Evolutionary conservation across 2,113 vertebrate genomes (phyloP).

Genomic region (Alligator mississippiensis): DNA sequence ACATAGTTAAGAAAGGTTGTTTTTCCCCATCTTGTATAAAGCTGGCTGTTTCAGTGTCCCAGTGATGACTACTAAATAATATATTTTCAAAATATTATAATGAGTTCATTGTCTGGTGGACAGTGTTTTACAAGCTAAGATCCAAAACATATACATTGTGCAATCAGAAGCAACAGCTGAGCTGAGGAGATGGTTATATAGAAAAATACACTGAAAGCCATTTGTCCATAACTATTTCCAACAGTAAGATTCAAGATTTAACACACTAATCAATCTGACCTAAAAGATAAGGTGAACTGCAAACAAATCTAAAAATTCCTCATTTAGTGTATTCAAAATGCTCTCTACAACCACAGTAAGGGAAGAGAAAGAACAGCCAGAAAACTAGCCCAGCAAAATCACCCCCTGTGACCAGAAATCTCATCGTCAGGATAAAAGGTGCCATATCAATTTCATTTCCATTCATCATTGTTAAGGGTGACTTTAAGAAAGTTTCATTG

Average conservation of each 20-base stretch:
- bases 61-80: not conserved
- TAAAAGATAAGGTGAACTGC: conserved; percentile 61
- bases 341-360: fast-evolving
- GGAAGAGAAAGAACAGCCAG: not conserved
- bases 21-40: not conserved
- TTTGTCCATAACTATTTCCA: conserved; percentile 48
- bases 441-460: conserved; percentile 47
- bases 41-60: not conserved
- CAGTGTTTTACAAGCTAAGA: conserved; percentile 7
- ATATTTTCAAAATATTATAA: conserved; percentile 6
- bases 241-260: conserved; percentile 16
- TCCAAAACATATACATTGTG: not conserved
- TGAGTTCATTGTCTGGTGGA: not conserved
- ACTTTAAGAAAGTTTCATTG: conserved; percentile 58
- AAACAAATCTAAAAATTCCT: conserved; percentile 39
- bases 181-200: not conserved
- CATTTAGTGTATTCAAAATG: conserved; percentile 28
- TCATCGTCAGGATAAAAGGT: conserved; percentile 14
- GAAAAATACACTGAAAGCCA: conserved; percentile 20
- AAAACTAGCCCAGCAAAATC: not conserved
- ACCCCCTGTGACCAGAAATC: not conserved
- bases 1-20: not conserved
- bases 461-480: conserved; percentile 22
- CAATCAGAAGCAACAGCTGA: not conserved
- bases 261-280: conserved; percentile 57